Base-by-base conservation (phyloP, 2,888 invertebrate genomes). In the Acanthosoma haemorrhoidale region DNA sequence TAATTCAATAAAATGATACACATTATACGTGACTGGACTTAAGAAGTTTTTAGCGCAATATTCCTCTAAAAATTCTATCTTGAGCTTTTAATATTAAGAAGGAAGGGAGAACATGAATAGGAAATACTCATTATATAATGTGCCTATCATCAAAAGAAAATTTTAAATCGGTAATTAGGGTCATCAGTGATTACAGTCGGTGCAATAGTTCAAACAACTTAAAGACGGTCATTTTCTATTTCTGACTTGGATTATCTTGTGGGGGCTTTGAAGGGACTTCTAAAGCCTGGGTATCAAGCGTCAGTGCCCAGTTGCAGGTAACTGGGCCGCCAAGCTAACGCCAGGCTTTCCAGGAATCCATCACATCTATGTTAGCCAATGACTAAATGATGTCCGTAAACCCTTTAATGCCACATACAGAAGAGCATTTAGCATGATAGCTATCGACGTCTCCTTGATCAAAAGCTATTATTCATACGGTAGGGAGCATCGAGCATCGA, bases 401-500 rank as follows among this genome's bases (percentile, higher is more conserved):
- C 29, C 51, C 51, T 51, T 51, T 51, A 51, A 25, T 25, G 25
- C 25, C 13, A 25, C n/a, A n/a, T n/a, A n/a, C n/a, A n/a, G n/a
- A n/a, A 1, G 1, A 25, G 25, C 51, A 51, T 51, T 51, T 51
- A 51, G 51, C 25, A 4, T 51, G 51, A 51, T 51, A 25, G 51
- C 51, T 51, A 51, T 51, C 51, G 51, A 51, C 51, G n/a, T 51
- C 25, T 0, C 0, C 1, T 25, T 29, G 51, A 51, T 51, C 51
- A 51, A 51, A 51, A 51, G 51, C 51, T 51, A 51, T 51, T 51
- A 51, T 51, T 51, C 51, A 51, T 51, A 51, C n/a, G 18, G 29
- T 25, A n/a, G 51, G 51, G 25, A 25, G 29, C 25, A n/a, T 51
- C 29, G 29, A 51, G n/a, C n/a, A n/a, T n/a, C n/a, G n/a, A n/a